Base-by-base conservation (phyloP, 1,140 invertebrate species). In the Artemia franciscana region DNA sequence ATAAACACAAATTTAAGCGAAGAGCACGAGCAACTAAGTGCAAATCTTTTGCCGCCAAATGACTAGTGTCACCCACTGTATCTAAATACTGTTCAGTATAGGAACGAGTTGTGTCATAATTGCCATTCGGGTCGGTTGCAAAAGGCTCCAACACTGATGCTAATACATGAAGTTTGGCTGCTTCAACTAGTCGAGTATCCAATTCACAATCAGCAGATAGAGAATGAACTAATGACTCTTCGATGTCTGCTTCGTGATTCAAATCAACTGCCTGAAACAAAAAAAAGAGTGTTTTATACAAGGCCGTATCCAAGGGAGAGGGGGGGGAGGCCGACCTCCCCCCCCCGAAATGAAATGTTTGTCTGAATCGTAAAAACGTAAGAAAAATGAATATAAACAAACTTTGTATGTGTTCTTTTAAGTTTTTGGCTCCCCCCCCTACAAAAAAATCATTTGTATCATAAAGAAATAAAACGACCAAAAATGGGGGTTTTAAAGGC, bases 151-250 rank as follows among this genome's bases (percentile, higher is more conserved):
- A 67, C 4, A 71, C 70, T 51, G 70, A 67, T 21, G 72, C 67
- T 51, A 77, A 67, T 76, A 78, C 77, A 64, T 77, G 70, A 18
- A 78, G 67, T 66, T 78, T 78, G 18, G 77, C 67, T 26, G 75
- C 78, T 70, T 79, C 78, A 70, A 77, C 72, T 18, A 77, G 66
- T 26, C 71, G 69, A 15, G 75, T 61, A 64, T 78, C 77, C 65
- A 73, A 65, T 3, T 66, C 67, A 15, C 67, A 66, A 60, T 74
- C 72, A 57, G 68, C 66, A 67, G 78, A 78, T n/a, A 78, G 67
- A 9, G 72, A 63, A 5, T 67, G 60, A 3, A 70, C 64, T 3
- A 76, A 64, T 24, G 69, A 15, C 12, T 12, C 12, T 12, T 18
- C 39, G 3, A 51, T 18, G 39, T 51, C 39, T 18, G 39, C 21